A percentile compares a stretch with the other conserved stretches of the same genome.
These are phyloP conservation scores for Carassius carassius DNA, from an alignment of 2,113 vertebrate species.

Conservation along the genomic window DNA sequence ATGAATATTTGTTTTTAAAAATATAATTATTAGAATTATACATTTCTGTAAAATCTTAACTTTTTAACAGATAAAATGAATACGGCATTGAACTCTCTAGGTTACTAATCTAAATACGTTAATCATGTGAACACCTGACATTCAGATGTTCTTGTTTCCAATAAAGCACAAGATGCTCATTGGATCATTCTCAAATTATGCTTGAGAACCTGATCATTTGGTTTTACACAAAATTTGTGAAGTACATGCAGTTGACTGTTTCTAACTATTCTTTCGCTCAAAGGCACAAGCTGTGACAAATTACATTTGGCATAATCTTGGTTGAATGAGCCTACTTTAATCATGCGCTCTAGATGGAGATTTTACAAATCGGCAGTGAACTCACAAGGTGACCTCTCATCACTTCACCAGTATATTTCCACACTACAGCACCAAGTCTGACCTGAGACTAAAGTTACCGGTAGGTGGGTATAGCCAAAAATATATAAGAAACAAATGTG, in stretches of 20 bases:
- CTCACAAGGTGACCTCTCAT: constrained; percentile 23
- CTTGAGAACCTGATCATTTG: neutral
- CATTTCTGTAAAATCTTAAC: neutral
- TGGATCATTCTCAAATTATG: neutral
- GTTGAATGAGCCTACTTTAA: constrained; percentile 55
- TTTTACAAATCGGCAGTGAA: constrained; percentile 56
- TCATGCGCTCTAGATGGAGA: constrained; percentile 55
- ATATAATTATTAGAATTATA: neutral
- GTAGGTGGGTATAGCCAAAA: neutral
- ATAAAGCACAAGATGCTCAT: neutral
- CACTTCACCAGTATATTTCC: constrained; percentile 15
- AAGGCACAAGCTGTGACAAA: constrained; percentile 46
- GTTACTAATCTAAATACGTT: neutral
- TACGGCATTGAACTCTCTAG: neutral
- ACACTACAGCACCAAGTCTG: neutral
- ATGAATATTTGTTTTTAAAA: no score
- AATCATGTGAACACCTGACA: neutral
- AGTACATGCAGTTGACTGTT: neutral
- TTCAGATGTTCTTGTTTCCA: neutral
- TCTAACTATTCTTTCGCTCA: constrained; percentile 1
- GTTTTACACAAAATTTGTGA: neutral
- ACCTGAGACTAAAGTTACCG: neutral
- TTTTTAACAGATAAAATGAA: neutral
- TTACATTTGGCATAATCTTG: constrained; percentile 58
- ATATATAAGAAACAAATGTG: neutral